These are phyloP conservation scores for Argentina silus DNA, from an alignment of 2,797 vertebrate genomes.

Conservation along the genomic window DNA sequence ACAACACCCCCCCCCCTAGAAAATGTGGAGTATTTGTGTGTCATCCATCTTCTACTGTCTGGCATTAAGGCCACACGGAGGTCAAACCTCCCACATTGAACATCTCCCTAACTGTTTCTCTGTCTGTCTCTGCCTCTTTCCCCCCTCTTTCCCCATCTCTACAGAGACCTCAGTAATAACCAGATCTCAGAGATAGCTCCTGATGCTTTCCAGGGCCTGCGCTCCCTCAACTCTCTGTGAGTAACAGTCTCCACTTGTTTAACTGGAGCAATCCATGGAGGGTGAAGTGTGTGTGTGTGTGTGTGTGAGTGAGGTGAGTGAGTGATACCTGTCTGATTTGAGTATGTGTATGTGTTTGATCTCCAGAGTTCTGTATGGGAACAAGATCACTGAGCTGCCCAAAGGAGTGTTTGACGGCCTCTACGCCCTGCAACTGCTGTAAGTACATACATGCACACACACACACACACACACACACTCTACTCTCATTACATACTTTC, in stretches of 20 bases:
- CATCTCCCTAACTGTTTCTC: neutral
- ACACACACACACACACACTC: neutral
- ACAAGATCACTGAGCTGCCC: slow-evolving; percentile 98
- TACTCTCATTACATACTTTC: no score
- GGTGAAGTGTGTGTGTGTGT: slow-evolving; percentile 22
- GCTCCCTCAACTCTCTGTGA: slow-evolving; percentile 97
- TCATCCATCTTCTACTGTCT: no score
- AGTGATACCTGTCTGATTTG: slow-evolving; percentile 5
- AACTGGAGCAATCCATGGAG: neutral
- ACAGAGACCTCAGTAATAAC: slow-evolving; percentile 99
- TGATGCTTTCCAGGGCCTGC: slow-evolving; percentile 95
- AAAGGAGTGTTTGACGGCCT: slow-evolving; percentile 95
- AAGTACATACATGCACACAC: slow-evolving; percentile 66
- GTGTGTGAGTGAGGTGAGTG: slow-evolving; percentile 22
- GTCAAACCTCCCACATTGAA: no score
- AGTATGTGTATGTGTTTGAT: neutral
- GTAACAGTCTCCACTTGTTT: neutral
- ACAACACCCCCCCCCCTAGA: slow-evolving; percentile 44
- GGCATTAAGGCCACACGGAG: no score
- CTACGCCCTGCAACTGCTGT: slow-evolving; percentile 95
- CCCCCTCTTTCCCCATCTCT: no score
- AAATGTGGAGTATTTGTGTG: no score
- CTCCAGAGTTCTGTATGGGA: slow-evolving; percentile 95
- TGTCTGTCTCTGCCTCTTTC: slow-evolving; percentile 18
- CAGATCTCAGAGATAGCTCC: slow-evolving; percentile 96